A percentile compares a stretch with the other conserved stretches of the same genome.
Evolutionary conservation across 2,888 invertebrate genomes (phyloP).

Genomic region (Eueremaeus valkanovi): DNA sequence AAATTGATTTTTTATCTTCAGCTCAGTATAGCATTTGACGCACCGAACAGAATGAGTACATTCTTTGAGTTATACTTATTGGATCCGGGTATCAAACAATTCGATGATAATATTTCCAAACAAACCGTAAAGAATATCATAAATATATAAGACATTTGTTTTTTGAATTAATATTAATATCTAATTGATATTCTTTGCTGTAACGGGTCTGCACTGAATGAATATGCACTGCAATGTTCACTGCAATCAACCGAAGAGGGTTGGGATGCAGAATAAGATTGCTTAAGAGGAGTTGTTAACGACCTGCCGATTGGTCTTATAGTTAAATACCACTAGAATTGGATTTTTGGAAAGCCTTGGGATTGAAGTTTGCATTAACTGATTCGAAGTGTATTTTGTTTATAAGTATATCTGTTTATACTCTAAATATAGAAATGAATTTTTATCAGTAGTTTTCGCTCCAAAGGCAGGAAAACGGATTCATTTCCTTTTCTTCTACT

Average conservation of each 20-base stretch:
- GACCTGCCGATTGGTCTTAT: neutral
- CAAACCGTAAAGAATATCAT: neutral
- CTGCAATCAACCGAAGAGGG: neutral
- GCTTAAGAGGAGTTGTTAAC: neutral
- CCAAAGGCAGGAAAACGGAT: constrained; percentile 15
- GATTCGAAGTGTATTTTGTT: neutral
- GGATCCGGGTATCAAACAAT: neutral
- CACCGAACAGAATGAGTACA: constrained; percentile 25
- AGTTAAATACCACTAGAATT: constrained; percentile 3
- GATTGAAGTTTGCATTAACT: neutral
- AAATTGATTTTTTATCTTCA: neutral
- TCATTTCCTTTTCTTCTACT: constrained; percentile 14
- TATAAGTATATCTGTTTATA: too few species aligned
- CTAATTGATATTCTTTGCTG: too few species aligned
- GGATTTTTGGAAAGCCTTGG: neutral
- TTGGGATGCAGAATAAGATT: neutral
- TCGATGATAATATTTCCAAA: neutral
- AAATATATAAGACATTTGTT: neutral
- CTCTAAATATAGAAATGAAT: neutral
- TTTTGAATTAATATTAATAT: neutral
- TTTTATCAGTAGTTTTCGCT: constrained; percentile 29
- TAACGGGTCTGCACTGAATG: neutral
- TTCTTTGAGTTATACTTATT: neutral
- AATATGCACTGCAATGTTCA: neutral
- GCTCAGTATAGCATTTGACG: neutral